Percentiles rank a stretch among this genome's conserved stretches.
These are phyloP conservation scores for Coccyzus lansbergi DNA, from an alignment of 2,797 vertebrate genomes.

Conservation along the genomic window DNA sequence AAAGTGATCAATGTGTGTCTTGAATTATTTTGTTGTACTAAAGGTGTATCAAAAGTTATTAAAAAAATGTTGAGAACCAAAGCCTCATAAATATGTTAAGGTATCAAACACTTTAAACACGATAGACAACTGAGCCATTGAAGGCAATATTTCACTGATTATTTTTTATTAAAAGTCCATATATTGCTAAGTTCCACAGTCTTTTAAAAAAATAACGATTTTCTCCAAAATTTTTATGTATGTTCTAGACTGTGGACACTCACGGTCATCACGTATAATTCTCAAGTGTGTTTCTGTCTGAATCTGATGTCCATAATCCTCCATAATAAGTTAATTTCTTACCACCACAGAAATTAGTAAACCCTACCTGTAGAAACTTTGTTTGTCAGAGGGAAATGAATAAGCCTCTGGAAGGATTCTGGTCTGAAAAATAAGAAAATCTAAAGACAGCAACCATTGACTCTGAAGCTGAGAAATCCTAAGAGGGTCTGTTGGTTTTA, in stretches of 20 bases:
- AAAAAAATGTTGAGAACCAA: background rate
- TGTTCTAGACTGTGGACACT: background rate
- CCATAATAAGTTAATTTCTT: background rate
- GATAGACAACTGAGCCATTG: background rate
- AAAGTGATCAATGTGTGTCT: background rate
- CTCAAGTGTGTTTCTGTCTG: background rate
- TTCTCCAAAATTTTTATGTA: background rate
- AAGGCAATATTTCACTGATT: background rate
- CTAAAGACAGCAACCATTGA: background rate
- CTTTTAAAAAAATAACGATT: background rate
- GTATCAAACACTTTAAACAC: background rate
- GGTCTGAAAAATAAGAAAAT: background rate
- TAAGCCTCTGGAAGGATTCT: background rate
- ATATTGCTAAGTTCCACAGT: background rate
- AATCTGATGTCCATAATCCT: background rate
- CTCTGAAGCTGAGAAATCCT: background rate
- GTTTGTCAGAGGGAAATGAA: background rate
- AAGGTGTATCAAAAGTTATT: background rate
- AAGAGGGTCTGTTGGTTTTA: background rate
- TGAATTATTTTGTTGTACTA: background rate
- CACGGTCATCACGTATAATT: background rate
- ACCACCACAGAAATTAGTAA: background rate
- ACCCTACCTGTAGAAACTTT: background rate
- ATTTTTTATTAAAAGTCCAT: background rate
- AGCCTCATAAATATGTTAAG: background rate